Evolutionary conservation across 2,888 invertebrate genomes (phyloP), one percentile per base, ranked within the genome.

Genomic region (Drosophila melanosoma): DNA sequence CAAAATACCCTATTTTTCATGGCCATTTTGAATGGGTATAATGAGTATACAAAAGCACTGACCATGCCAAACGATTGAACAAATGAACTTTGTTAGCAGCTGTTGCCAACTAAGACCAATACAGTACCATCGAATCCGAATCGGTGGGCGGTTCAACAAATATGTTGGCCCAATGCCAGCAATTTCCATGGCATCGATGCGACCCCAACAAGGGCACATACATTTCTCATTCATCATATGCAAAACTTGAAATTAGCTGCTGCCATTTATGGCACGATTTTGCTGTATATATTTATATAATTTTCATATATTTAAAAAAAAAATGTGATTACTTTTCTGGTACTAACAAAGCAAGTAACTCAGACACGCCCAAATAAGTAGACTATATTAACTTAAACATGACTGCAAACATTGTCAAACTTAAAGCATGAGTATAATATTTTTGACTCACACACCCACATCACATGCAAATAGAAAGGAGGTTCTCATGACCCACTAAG

Each of bases 21-120:
- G 1, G 6, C 29, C 2, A 40, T 11, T n/a, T n/a, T 11, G 8
- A 40, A 40, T 45, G 20, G 23, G 23, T 4, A 23, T 15, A 45
- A 45, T 12, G 23, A 45, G 26, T 40, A 57, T 38, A 32, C 15
- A 40, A 63, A 45, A 68, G 63, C 70, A 78, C 81, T 86, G 88
- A 86, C 89, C 84, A 86, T 82, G 67, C 85, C 87, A 83, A 86
- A 35, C 67, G 26, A 23, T 38, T 29, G 26, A 36, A n/a, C 66
- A 48, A 66, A 75, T 75, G 67, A 63, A 67, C 69, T 81, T 79
- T 70, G 78, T 74, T 69, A 74, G 81, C 84, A 89, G 82, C 81
- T 86, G 84, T 76, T 84, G 81, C 81, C 81, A 81, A 69, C 83
- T 74, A 65, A 65, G 64, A 54, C 35, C 57, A 73, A 61, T 63